Conservation (phyloP, 2,113 vertebrate genomes). For the Erpornis zantholeuca region DNA sequence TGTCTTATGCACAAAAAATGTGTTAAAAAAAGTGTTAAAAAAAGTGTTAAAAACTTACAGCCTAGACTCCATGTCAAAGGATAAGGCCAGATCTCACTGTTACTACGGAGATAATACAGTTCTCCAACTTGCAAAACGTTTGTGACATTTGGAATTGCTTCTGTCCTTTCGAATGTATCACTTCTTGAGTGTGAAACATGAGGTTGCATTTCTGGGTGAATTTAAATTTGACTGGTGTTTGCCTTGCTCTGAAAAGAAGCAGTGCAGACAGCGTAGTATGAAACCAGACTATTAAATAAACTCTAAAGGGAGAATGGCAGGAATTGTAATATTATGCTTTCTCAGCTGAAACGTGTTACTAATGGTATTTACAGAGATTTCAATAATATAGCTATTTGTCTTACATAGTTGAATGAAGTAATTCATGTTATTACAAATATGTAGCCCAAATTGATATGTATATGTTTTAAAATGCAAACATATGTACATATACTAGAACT, state of each 20-base stretch:
- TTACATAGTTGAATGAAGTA: neutral
- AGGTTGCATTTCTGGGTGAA: neutral
- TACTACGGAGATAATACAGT: neutral
- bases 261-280: neutral
- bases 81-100: neutral
- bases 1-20: neutral
- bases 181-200: neutral
- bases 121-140: neutral
- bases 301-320: neutral
- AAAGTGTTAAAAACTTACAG: neutral
- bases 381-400: neutral
- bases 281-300: slow-evolving; percentile 40
- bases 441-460: neutral
- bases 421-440: neutral
- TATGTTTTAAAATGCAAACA: neutral
- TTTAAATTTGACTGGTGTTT: neutral
- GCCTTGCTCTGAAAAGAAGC: neutral
- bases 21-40: neutral
- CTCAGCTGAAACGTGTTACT: slow-evolving; percentile 1
- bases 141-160: neutral
- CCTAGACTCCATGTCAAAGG: neutral
- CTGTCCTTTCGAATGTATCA: neutral
- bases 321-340: neutral
- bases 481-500: neutral
- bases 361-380: slow-evolving; percentile 7